Percentiles rank a stretch among this genome's conserved stretches.
Conservation (phyloP, 2,113 vertebrate genomes). For the Chinchilla lanigera region DNA sequence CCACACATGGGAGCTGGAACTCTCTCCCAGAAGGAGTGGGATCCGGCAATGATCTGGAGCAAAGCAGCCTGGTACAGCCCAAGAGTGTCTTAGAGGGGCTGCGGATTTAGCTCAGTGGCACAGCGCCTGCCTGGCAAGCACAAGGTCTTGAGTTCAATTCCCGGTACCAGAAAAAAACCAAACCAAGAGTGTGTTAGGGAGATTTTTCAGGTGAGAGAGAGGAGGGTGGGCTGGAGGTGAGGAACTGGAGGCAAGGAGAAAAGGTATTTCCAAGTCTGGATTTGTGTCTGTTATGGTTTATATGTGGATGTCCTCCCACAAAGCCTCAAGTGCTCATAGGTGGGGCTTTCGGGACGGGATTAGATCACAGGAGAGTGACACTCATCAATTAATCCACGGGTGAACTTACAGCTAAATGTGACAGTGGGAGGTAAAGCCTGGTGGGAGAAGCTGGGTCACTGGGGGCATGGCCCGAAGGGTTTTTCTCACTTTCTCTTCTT, state of each 20-base stretch:
- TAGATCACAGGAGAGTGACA: neutral
- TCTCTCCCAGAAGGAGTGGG: neutral
- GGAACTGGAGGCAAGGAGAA: neutral
- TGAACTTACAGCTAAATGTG: neutral
- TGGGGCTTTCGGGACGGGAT: neutral
- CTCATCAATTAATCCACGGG: neutral
- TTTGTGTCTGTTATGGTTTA: neutral
- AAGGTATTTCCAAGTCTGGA: neutral
- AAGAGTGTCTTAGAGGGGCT: too few species aligned
- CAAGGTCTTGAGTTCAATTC: too few species aligned
- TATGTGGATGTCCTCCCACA: neutral
- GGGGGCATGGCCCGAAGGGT: neutral
- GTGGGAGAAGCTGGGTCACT: neutral
- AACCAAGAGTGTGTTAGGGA: fast-evolving
- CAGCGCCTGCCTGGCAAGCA: too few species aligned
- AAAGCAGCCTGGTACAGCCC: fast-evolving
- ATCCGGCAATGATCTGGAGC: too few species aligned
- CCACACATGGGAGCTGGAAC: neutral
- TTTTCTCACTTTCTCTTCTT: neutral
- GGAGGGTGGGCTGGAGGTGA: neutral
- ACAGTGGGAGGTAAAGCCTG: neutral
- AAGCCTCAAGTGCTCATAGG: neutral
- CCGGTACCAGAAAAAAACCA: too few species aligned
- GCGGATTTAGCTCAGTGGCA: too few species aligned
- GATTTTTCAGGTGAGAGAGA: neutral